Conservation (phyloP, 2,113 vertebrate genomes). For the Cervus canadensis region DNA sequence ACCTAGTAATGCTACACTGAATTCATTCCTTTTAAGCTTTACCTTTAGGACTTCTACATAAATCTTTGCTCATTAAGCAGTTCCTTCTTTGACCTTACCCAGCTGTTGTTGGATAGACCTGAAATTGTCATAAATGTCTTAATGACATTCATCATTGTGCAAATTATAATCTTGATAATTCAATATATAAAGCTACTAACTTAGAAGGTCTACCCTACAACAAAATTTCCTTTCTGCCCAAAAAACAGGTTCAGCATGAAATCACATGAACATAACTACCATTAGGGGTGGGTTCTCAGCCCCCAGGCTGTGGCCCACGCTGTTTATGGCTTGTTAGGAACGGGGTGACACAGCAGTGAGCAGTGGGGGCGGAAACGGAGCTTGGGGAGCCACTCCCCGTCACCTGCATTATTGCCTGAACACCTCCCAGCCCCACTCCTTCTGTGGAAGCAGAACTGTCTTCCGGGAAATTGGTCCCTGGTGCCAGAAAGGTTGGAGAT, state of each 20-base stretch:
- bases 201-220: background rate
- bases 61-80: background rate
- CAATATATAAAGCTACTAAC: slow-evolving; percentile 5
- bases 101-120: background rate
- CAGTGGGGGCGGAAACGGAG: accelerated
- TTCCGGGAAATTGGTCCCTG: background rate
- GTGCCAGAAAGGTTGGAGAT: background rate
- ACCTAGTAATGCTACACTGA: background rate
- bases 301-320: background rate
- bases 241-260: background rate
- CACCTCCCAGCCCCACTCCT: background rate
- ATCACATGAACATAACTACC: background rate
- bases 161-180: background rate
- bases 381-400: background rate
- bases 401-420: background rate
- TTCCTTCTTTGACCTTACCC: background rate
- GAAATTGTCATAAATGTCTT: slow-evolving; percentile 22
- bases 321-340: background rate
- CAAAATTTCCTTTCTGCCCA: background rate
- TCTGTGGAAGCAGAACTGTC: background rate
- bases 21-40: background rate
- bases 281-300: background rate
- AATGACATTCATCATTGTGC: background rate
- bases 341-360: background rate
- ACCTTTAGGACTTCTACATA: background rate